Evolutionary conservation across 2,797 vertebrate species (phyloP).

Genomic region (Cheirogaleus major): DNA sequence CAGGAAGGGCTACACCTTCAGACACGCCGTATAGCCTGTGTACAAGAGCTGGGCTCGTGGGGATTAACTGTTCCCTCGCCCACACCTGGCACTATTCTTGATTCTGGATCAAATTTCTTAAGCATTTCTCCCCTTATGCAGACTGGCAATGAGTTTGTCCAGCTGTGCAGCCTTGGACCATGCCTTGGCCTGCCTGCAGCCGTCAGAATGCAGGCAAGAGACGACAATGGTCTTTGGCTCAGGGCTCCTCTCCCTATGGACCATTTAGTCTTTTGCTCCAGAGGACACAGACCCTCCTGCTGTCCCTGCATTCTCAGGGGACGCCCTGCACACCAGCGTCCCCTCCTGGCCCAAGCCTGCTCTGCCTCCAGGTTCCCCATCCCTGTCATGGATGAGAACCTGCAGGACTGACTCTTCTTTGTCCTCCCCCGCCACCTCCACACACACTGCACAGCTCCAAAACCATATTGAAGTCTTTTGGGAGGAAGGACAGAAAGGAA

Average conservation of each 20-base stretch:
- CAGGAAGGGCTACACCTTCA: background rate
- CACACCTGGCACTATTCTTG: background rate
- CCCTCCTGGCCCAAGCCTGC: too few species aligned
- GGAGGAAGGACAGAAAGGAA: background rate
- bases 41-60: background rate
- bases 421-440: background rate
- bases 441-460: background rate
- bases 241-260: background rate
- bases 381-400: background rate
- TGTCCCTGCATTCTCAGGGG: background rate
- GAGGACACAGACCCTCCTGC: background rate
- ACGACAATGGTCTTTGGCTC: background rate
- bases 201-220: background rate
- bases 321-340: background rate
- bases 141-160: background rate
- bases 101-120: background rate
- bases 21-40: background rate
- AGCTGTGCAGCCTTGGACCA: background rate
- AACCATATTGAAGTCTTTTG: background rate
- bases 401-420: background rate
- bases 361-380: background rate
- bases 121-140: background rate
- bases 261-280: too few species aligned
- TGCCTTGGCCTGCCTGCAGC: background rate
- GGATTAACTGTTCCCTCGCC: background rate